A percentile compares a stretch with the other conserved stretches of the same genome.
phyloP scores from a whole-genome alignment of 2,888 invertebrate species.

The Drosophila atroscutellata region DNA sequence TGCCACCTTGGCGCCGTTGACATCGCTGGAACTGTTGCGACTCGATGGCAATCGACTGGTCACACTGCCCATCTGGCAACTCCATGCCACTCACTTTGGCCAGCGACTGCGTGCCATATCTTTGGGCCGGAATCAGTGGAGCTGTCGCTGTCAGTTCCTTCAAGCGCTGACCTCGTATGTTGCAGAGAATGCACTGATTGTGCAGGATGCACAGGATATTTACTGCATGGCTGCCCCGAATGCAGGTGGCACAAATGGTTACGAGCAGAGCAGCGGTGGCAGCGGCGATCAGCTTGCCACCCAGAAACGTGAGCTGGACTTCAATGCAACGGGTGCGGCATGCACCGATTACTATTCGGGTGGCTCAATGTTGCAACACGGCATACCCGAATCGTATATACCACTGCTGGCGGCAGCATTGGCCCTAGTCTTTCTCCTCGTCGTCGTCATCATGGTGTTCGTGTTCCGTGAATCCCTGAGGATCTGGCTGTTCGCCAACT shows the following conservation, averaged over 20 bases:
- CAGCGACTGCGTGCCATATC: constrained; percentile 84
- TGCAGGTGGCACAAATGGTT: constrained; percentile 25
- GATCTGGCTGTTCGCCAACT: constrained; percentile 94
- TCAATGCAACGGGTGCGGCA: constrained; percentile 90
- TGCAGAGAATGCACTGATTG: constrained; percentile 92
- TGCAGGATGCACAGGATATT: constrained; percentile 92
- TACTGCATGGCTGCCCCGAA: constrained; percentile 89
- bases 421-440: constrained; percentile 90
- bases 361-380: constrained; percentile 91
- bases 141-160: constrained; percentile 95
- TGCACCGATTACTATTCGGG: constrained; percentile 95
- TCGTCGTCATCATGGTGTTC: constrained; percentile 91
- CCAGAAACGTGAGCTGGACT: constrained; percentile 91
- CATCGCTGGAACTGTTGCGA: constrained; percentile 92
- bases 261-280: constrained; percentile 33
- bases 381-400: constrained; percentile 92
- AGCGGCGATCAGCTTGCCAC: constrained; percentile 61
- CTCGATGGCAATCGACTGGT: constrained; percentile 94
- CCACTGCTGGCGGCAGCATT: constrained; percentile 93
- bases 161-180: constrained; percentile 94
- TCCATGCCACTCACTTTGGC: constrained; percentile 83
- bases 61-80: constrained; percentile 93
- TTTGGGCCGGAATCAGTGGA: constrained; percentile 94
- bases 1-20: constrained; percentile 91
- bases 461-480: constrained; percentile 93